Conservation (phyloP, 2,113 vertebrate genomes). For the Casuarius casuarius region DNA sequence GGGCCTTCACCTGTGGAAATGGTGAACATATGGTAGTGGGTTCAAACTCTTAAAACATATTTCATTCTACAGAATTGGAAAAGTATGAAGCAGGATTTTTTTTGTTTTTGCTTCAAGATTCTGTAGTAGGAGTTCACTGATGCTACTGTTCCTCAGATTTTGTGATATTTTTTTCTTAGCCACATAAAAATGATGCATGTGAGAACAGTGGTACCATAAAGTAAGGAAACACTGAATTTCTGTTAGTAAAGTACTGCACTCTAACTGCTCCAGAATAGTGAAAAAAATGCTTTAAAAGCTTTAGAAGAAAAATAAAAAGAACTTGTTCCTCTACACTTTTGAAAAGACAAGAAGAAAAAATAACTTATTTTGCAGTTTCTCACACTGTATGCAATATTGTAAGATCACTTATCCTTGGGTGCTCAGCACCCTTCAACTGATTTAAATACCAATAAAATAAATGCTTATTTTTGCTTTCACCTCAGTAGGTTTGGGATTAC, state of each 20-base stretch:
- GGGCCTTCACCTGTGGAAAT: neutral
- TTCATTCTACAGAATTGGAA: neutral
- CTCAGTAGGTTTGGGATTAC: slow-evolving; percentile 38
- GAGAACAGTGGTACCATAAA: neutral
- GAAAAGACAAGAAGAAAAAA: neutral
- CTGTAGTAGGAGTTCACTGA: neutral
- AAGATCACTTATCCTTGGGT: slow-evolving; percentile 16
- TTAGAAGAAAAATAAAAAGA: neutral
- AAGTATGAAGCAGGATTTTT: neutral
- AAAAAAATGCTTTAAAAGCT: neutral
- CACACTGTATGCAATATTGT: neutral
- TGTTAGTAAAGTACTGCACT: neutral
- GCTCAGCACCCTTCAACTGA: slow-evolving; percentile 14
- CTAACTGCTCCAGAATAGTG: neutral
- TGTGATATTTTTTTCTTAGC: neutral
- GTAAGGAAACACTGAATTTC: neutral
- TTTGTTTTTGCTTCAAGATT: neutral
- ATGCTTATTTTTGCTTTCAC: slow-evolving; percentile 25
- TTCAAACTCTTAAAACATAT: neutral
- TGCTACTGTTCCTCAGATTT: neutral
- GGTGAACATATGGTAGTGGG: neutral
- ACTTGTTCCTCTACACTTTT: neutral
- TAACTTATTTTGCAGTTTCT: neutral
- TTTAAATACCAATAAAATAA: slow-evolving; percentile 9
- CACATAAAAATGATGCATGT: neutral